A percentile compares a stretch with the other conserved stretches of the same genome.
These are phyloP conservation scores for Lateolabrax maculatus DNA, from an alignment of 2,797 vertebrate species.

Conservation along the genomic window DNA sequence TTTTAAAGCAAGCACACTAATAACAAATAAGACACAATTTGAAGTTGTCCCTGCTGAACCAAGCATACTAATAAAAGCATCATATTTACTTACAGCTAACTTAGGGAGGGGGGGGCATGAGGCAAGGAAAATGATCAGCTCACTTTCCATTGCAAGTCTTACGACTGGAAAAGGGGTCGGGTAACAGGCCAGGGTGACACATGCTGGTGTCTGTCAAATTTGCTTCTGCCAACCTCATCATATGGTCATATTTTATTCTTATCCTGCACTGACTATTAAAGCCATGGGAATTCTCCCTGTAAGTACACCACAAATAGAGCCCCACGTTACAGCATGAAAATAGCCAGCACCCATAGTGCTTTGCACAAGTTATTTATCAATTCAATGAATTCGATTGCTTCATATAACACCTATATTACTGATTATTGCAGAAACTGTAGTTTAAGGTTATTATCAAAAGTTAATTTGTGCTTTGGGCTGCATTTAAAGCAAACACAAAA, in stretches of 20 bases:
- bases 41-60: conserved; percentile 58
- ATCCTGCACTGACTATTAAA: conserved; percentile 75
- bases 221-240: conserved; percentile 89
- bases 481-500: conserved; percentile 19
- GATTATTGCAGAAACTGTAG: background rate
- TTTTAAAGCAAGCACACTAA: conserved; percentile 20
- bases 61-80: conserved; percentile 83
- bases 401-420: background rate
- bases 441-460: conserved; percentile 1
- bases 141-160: conserved; percentile 86
- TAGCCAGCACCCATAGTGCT: conserved; percentile 50
- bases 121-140: conserved; percentile 85
- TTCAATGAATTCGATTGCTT: conserved; percentile 13
- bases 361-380: conserved; percentile 39
- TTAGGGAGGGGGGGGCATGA: conserved; percentile 76
- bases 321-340: conserved; percentile 61
- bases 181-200: conserved; percentile 89
- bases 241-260: conserved; percentile 82
- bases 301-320: conserved; percentile 69
- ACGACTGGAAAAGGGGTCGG: conserved; percentile 87
- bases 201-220: conserved; percentile 96
- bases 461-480: background rate
- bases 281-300: conserved; percentile 73
- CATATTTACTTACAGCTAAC: conserved; percentile 83
- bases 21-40: conserved; percentile 33